Conservation (phyloP, 2,113 vertebrate genomes). For the Ammodytes marinus region DNA sequence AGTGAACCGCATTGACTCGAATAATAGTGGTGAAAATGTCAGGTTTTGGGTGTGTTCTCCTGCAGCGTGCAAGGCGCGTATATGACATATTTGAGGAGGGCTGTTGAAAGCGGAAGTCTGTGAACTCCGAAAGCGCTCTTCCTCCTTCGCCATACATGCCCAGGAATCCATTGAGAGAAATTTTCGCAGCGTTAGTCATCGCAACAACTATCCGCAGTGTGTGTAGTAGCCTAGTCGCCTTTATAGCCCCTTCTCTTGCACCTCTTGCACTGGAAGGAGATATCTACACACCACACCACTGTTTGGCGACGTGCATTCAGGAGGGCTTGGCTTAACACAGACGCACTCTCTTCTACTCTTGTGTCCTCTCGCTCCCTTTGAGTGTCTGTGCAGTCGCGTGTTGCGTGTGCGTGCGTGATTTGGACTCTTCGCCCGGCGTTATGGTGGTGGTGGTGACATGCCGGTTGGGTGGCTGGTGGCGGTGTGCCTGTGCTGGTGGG, state of each 20-base stretch:
- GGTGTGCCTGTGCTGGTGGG: constrained; percentile 45
- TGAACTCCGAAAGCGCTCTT: constrained; percentile 39
- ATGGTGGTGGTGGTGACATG: constrained; percentile 48
- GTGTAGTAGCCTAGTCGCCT: constrained; percentile 61
- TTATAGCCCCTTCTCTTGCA: constrained; percentile 58
- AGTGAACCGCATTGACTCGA: constrained; percentile 51
- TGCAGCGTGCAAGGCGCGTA: constrained; percentile 12
- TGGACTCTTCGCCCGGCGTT: constrained; percentile 34
- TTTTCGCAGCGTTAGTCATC: constrained; percentile 86
- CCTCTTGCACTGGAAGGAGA: constrained; percentile 54
- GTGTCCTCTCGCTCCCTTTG: too few relatives aligned
- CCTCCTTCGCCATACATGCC: constrained; percentile 31
- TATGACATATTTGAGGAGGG: constrained; percentile 12
- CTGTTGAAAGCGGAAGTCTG: constrained; percentile 44
- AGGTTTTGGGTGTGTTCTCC: constrained; percentile 41
- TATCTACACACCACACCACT: constrained; percentile 27
- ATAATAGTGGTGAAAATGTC: constrained; percentile 12
- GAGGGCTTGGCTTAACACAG: constrained; percentile 54
- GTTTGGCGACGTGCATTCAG: constrained; percentile 38
- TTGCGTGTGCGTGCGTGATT: constrained; percentile 33
- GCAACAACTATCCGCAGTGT: constrained; percentile 79
- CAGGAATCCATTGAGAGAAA: constrained; percentile 73
- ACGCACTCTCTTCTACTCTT: constrained; percentile 41
- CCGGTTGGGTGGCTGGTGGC: constrained; percentile 63
- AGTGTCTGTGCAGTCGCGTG: constrained; percentile 30